These are phyloP conservation scores for Hirundo rustica DNA, from an alignment of 2,797 vertebrate genomes.

Conservation along the genomic window DNA sequence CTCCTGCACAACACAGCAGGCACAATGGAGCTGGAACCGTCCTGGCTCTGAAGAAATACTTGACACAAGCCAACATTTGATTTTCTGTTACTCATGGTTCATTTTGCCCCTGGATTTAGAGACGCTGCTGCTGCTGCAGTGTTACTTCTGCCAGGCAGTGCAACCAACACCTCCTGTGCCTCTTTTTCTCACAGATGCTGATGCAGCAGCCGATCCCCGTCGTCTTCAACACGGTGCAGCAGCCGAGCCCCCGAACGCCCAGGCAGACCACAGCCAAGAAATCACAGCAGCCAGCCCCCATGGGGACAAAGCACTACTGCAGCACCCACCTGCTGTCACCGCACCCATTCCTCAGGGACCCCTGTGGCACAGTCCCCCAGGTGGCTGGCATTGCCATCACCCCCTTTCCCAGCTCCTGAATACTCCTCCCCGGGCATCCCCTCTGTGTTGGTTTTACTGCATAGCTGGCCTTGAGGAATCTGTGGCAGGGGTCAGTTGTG, in stretches of 20 bases:
- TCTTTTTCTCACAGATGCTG: conserved; percentile 79
- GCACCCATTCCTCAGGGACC: conserved; percentile 75
- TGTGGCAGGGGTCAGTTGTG: not conserved
- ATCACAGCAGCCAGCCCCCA: not conserved
- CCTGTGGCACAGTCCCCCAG: conserved; percentile 75
- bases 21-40: rapidly evolving
- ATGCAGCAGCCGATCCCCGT: conserved; percentile 79
- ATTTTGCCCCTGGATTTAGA: not conserved
- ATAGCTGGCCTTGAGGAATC: rapidly evolving
- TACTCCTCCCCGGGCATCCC: rapidly evolving
- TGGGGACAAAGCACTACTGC: conserved; percentile 49
- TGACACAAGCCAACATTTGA: not conserved
- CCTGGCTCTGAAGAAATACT: not conserved
- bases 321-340: conserved; percentile 64
- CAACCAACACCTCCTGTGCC: not conserved
- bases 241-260: conserved; percentile 72
- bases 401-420: not conserved
- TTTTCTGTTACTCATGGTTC: not conserved
- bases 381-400: conserved; percentile 11
- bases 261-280: conserved; percentile 75
- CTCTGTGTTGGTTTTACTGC: not conserved
- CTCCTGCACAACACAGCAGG: not conserved
- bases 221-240: conserved; percentile 70
- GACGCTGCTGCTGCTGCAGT: not conserved
- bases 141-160: not conserved